Conservation (phyloP, 2,113 vertebrate species). For the Ciconia maguari region DNA sequence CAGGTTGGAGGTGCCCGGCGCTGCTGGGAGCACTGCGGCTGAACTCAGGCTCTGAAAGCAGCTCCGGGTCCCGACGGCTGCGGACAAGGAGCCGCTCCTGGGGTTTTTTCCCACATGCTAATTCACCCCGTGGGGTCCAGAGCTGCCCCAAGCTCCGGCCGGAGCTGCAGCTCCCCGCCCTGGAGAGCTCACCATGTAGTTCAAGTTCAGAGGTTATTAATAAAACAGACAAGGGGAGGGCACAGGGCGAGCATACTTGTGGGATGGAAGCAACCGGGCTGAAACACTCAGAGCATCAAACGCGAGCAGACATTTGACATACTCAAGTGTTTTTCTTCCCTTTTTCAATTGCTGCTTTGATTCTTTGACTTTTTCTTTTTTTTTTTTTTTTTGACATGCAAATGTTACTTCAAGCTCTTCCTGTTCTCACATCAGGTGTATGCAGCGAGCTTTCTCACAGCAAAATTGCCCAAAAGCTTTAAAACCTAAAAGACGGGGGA, state of each 20-base stretch:
- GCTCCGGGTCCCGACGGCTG: fast-evolving
- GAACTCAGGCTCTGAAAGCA: not conserved
- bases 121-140: not conserved
- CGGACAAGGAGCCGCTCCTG: fast-evolving
- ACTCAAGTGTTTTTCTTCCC: not conserved
- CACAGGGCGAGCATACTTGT: fast-evolving
- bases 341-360: not conserved
- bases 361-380: not conserved
- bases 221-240: not conserved
- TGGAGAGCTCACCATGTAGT: not conserved
- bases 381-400: not conserved
- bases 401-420: not conserved
- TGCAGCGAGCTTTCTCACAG: not conserved
- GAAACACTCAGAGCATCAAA: not conserved
- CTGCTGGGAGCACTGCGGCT: not conserved
- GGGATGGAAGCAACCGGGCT: not conserved
- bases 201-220: not conserved
- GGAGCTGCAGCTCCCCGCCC: not conserved
- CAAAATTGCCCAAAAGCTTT: not conserved
- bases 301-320: fast-evolving
- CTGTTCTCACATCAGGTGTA: not conserved
- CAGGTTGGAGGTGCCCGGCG: not conserved
- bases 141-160: fast-evolving
- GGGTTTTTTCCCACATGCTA: not conserved
- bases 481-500: not conserved